phyloP scores from a whole-genome alignment of 2,797 vertebrate genomes.

The Megaceryle alcyon region DNA sequence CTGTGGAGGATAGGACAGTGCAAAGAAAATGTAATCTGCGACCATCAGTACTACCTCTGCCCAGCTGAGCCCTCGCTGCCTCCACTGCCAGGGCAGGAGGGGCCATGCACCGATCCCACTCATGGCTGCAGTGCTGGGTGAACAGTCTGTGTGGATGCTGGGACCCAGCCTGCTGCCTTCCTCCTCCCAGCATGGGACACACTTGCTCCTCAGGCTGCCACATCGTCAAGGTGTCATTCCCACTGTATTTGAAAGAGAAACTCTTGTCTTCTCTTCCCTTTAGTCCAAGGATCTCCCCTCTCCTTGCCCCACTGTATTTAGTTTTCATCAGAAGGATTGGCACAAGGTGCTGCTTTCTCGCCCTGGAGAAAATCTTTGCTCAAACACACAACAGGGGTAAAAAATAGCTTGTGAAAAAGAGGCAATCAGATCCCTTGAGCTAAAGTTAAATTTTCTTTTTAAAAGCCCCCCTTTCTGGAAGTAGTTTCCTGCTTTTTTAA shows the following conservation, averaged over 20 bases:
- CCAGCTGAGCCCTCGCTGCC: neutral
- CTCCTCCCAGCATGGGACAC: neutral
- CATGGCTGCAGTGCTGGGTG: neutral
- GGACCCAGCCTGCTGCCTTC: neutral
- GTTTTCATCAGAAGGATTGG: neutral
- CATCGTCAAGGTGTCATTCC: neutral
- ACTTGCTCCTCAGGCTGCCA: neutral
- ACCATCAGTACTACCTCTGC: neutral
- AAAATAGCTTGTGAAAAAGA: conserved; percentile 14
- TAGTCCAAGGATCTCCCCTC: neutral
- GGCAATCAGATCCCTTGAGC: neutral
- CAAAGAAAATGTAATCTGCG: neutral
- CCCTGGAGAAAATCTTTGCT: neutral
- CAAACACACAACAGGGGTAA: neutral
- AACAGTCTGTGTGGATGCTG: neutral
- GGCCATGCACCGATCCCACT: fast-evolving
- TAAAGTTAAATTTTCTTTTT: conserved; percentile 14
- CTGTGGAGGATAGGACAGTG: fast-evolving
- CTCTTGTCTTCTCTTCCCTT: neutral
- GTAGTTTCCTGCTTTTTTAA: conserved; percentile 40
- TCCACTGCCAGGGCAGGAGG: neutral
- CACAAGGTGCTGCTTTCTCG: neutral
- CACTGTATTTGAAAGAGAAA: neutral
- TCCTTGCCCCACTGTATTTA: neutral
- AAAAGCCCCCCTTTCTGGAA: neutral